These are phyloP conservation scores for Aleiodes leptofemur DNA, from an alignment of 2,888 invertebrate species.

Conservation along the genomic window DNA sequence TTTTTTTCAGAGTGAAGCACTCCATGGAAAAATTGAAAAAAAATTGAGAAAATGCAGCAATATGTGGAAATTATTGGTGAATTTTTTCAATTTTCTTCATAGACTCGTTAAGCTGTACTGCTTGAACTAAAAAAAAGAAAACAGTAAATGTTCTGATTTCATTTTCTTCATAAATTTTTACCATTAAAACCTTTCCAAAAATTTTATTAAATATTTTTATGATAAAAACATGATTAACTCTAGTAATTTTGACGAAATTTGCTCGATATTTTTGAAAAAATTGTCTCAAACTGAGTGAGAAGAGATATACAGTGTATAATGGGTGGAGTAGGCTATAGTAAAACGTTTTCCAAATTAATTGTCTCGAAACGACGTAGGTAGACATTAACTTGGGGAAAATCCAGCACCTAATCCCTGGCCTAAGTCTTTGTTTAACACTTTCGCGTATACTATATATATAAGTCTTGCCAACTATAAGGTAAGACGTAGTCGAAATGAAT, in stretches of 20 bases:
- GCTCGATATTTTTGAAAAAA: neutral
- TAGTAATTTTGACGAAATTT: no score
- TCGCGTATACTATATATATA: constrained; percentile 56
- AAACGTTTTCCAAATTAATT: constrained; percentile 58
- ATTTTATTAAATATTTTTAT: no score
- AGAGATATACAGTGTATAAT: neutral
- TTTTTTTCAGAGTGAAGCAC: no score
- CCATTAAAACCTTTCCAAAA: no score
- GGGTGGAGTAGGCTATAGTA: constrained; percentile 37
- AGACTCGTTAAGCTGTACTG: no score
- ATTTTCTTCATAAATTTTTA: no score
- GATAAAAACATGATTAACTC: neutral
- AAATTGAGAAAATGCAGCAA: no score
- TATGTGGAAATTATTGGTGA: no score
- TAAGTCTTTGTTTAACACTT: constrained; percentile 68
- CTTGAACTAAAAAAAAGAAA: no score
- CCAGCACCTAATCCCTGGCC: constrained; percentile 49
- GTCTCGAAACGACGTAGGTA: constrained; percentile 46
- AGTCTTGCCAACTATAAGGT: constrained; percentile 54
- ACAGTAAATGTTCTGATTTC: no score
- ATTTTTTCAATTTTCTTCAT: no score
- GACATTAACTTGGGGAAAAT: constrained; percentile 54
- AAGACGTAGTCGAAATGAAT: constrained; percentile 61
- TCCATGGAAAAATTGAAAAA: no score
- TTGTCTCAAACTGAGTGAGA: neutral